These are phyloP conservation scores for Notarius lentiginosus DNA, from an alignment of 2,113 vertebrate genomes.

Conservation along the genomic window DNA sequence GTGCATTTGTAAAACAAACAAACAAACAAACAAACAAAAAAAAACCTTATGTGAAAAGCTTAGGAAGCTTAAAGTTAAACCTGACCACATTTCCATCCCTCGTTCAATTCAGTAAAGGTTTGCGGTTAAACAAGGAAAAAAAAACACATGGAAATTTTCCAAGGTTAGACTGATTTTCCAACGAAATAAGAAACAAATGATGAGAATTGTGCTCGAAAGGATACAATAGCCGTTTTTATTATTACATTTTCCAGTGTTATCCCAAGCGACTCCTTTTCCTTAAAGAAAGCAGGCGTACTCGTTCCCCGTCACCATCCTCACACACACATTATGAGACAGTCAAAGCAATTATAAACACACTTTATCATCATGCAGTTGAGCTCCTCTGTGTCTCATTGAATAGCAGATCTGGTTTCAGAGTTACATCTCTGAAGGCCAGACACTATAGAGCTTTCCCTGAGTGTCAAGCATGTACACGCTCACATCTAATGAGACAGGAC, in stretches of 20 bases:
- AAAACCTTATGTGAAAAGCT: not conserved
- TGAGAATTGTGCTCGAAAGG: slow-evolving; percentile 24
- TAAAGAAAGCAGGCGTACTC: slow-evolving; percentile 31
- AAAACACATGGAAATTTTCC: not conserved
- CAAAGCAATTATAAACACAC: slow-evolving; percentile 47
- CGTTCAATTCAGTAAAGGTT: not conserved
- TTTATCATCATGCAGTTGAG: slow-evolving; percentile 40
- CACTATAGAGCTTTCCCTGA: slow-evolving; percentile 54
- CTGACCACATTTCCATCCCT: no score
- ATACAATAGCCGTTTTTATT: slow-evolving; percentile 12
- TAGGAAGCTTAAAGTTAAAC: not conserved
- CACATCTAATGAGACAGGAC: slow-evolving; percentile 33
- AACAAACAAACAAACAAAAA: not conserved
- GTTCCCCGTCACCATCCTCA: not conserved
- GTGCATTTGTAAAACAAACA: not conserved
- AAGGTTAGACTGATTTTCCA: slow-evolving; percentile 12
- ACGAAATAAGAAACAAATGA: slow-evolving; percentile 18
- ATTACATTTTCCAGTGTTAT: slow-evolving; percentile 26
- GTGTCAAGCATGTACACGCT: slow-evolving; percentile 36
- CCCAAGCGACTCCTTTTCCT: slow-evolving; percentile 32
- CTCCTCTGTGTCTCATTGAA: slow-evolving; percentile 39
- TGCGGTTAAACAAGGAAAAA: not conserved
- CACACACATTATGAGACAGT: slow-evolving; percentile 38
- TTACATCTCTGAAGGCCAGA: slow-evolving; percentile 16
- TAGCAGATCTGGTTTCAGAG: slow-evolving; percentile 44